Evolutionary conservation across 2,113 vertebrate genomes (phyloP), one percentile per base, ranked within the genome.

Genomic region (Delphinus delphis): DNA sequence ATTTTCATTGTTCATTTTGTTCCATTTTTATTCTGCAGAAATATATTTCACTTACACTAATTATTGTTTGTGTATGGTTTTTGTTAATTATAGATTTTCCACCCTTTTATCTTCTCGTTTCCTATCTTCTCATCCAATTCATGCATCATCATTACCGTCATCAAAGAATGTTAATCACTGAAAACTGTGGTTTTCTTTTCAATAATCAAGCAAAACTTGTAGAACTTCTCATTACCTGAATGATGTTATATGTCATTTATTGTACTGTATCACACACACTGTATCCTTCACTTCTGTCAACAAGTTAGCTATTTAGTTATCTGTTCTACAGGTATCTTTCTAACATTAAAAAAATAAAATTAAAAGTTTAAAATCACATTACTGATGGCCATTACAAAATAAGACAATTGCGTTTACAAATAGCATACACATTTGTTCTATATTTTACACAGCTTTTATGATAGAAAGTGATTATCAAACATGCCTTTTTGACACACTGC

Each of bases 21-120:
- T 97, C 93, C 97, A 92, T 95, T 98, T 96, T 97, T 73, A 97
- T 98, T 98, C 98, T 96, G 76, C 60, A 96, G 89, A 97, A 97
- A 96, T 95, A 93, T 92, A 97, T 94, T 97, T 94, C 85, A 83
- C 96, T 98, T 98, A 87, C 95, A 94, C 97, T 98, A 98, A 98
- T 99, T 98, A 98, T 53, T 98, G 98, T 98, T 98, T 98, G 98
- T 98, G 98, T 94, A 98, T 83, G 92, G 95, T 95, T 98, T 97
- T 96, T 98, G 97, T 98, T 99, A 98, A 98, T 98, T 98, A 97
- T 96, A 98, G 97, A 97, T 98, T 97, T 98, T 97, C 97, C 92
- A 81, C 88, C 65, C 90, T 95, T 97, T 91, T 92, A 79, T 94
- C 85, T 92, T 97, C 90, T 41, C 13, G 91, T 98, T 98, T 97